These are phyloP conservation scores for Leucopternis melanops DNA, from an alignment of 2,113 vertebrate genomes.

Conservation along the genomic window DNA sequence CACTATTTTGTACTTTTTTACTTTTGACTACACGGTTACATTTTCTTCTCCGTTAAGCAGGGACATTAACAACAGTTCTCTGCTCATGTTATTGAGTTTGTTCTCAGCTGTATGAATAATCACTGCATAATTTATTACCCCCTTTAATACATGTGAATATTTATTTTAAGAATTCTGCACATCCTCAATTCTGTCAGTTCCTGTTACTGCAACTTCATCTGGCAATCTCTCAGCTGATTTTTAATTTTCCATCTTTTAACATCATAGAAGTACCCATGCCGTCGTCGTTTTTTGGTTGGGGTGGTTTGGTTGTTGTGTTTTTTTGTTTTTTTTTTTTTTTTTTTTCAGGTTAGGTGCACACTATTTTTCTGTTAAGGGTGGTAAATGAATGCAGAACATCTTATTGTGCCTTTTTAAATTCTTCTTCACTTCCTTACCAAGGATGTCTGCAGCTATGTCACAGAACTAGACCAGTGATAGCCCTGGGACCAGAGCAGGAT, in stretches of 20 bases:
- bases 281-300: not conserved
- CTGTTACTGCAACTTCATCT: not conserved
- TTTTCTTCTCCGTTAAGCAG: not conserved
- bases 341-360: not conserved
- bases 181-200: not conserved
- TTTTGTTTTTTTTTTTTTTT: too few relatives aligned
- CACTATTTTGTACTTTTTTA: not conserved
- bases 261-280: not conserved
- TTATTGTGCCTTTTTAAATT: not conserved
- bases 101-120: constrained; percentile 3
- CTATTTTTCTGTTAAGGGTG: not conserved
- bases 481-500: not conserved
- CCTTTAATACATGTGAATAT: not conserved
- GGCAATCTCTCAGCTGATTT: not conserved
- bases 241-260: not conserved
- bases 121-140: not conserved
- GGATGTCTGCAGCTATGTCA: not conserved
- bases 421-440: not conserved
- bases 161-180: constrained; percentile 8
- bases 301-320: too few relatives aligned
- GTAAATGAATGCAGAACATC: not conserved
- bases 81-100: not conserved
- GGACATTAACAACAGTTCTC: not conserved
- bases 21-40: not conserved
- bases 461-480: not conserved